Evolutionary conservation across 2,888 invertebrate genomes (phyloP).

Genomic region (Nomada goodeniana): DNA sequence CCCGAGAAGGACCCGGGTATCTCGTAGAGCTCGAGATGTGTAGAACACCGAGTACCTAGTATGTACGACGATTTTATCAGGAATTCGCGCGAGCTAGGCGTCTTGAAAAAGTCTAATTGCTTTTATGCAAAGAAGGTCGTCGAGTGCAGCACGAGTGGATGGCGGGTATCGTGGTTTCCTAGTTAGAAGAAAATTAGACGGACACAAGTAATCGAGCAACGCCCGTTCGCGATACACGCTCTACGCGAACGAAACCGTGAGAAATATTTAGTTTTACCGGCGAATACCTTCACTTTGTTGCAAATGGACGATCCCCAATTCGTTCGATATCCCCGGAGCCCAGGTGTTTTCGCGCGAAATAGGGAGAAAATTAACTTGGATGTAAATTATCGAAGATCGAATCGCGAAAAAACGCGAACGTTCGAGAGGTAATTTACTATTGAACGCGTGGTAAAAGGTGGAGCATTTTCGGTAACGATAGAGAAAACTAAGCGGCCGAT

Average conservation of each 20-base stretch:
- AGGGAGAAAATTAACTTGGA: background rate
- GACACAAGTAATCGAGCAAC: background rate
- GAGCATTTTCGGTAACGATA: too few species aligned
- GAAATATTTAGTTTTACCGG: background rate
- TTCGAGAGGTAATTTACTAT: background rate
- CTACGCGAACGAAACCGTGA: background rate
- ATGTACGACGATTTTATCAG: too few species aligned
- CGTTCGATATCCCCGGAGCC: conserved; percentile 8
- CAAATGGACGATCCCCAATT: background rate
- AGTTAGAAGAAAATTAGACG: background rate
- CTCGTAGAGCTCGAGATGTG: background rate
- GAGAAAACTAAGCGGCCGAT: too few species aligned
- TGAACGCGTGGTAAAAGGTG: too few species aligned
- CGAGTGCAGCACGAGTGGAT: too few species aligned
- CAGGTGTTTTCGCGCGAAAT: conserved; percentile 22
- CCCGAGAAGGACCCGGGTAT: background rate
- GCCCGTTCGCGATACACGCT: background rate
- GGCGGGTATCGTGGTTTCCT: too few species aligned
- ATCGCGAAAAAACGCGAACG: background rate
- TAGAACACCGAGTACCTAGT: too few species aligned
- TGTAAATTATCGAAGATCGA: background rate
- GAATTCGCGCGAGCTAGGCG: too few species aligned
- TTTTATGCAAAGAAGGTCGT: too few species aligned
- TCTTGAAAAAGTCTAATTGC: too few species aligned
- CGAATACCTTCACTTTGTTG: conserved; percentile 1